Evolutionary conservation across 2,797 vertebrate species (phyloP).

Genomic region (Sebastes umbrosus): DNA sequence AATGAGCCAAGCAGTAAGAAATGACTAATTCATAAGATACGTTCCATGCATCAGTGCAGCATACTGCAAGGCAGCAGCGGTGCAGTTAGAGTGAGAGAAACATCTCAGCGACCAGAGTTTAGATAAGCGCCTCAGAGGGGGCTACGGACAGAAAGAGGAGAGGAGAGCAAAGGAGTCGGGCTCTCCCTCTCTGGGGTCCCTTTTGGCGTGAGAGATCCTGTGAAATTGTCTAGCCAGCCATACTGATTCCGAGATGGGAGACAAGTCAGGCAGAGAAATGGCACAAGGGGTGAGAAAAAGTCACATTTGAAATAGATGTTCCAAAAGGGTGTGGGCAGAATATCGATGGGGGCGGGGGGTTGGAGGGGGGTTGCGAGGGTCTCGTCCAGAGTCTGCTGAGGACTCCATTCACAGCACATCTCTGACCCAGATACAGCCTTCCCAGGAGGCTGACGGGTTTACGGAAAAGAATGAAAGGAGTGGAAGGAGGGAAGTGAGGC

Average conservation of each 20-base stretch:
- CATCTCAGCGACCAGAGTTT: slow-evolving; percentile 61
- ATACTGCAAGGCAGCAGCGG: slow-evolving; percentile 39
- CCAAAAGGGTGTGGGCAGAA: slow-evolving; percentile 57
- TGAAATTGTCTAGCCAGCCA: slow-evolving; percentile 76
- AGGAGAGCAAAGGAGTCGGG: slow-evolving; percentile 51
- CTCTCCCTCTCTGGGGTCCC: slow-evolving; percentile 68
- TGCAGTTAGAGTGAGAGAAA: slow-evolving; percentile 48
- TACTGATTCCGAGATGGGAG: slow-evolving; percentile 67
- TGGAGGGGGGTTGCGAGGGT: slow-evolving; percentile 32
- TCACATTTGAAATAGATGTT: slow-evolving; percentile 64
- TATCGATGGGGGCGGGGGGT: slow-evolving; percentile 62
- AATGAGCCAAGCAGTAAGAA: slow-evolving; percentile 69
- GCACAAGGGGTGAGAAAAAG: slow-evolving; percentile 67
- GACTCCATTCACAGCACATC: slow-evolving; percentile 77
- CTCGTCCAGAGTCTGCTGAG: slow-evolving; percentile 61
- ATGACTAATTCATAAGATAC: slow-evolving; percentile 81
- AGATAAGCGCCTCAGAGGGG: slow-evolving; percentile 68
- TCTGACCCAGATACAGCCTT: slow-evolving; percentile 79
- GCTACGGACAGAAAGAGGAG: slow-evolving; percentile 46
- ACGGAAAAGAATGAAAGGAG: slow-evolving; percentile 65
- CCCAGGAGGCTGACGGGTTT: slow-evolving; percentile 69
- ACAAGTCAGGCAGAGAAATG: slow-evolving; percentile 73
- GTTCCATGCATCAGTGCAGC: slow-evolving; percentile 61
- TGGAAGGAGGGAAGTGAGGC: slow-evolving; percentile 60
- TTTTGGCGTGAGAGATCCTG: slow-evolving; percentile 73